Evolutionary conservation across 2,888 invertebrate genomes (phyloP).

Genomic region (Fragum fragum): DNA sequence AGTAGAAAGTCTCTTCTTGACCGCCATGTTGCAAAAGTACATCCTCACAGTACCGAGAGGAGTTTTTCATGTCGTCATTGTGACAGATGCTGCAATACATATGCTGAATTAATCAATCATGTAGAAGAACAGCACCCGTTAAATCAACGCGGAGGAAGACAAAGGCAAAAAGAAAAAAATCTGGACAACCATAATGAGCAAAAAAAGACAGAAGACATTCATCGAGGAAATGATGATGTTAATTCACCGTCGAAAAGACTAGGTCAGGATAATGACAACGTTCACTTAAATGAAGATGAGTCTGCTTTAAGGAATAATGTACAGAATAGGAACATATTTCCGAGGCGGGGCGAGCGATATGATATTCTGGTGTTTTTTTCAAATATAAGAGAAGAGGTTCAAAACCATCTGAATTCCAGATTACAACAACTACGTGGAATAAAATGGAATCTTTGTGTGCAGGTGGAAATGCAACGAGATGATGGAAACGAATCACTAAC

Average conservation of each 20-base stretch:
- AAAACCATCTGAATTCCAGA: conserved; percentile 18
- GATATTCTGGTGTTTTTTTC: conserved; percentile 51
- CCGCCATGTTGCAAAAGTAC: conserved; percentile 19
- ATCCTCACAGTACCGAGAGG: background rate
- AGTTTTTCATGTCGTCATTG: conserved; percentile 31
- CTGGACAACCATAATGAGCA: background rate
- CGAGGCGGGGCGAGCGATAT: conserved; percentile 36
- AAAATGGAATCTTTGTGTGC: conserved; percentile 53
- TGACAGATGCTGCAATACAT: conserved; percentile 8
- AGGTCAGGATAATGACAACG: background rate
- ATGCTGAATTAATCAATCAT: background rate
- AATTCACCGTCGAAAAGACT: background rate
- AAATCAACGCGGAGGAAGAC: background rate
- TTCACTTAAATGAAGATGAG: conserved; percentile 19
- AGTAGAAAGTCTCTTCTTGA: conserved; percentile 28
- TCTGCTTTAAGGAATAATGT: conserved; percentile 29
- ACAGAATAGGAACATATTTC: conserved; percentile 35
- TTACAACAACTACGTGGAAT: conserved; percentile 22
- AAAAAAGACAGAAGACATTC: background rate
- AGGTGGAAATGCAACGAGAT: conserved; percentile 55
- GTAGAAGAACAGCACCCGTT: conserved; percentile 23
- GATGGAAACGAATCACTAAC: conserved; percentile 25
- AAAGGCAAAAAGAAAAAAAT: background rate
- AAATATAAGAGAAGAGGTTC: conserved; percentile 26
- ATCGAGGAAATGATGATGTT: background rate